Evolutionary conservation across 1,140 invertebrate genomes (phyloP).

Genomic region (Aphelenchoides avenae): DNA sequence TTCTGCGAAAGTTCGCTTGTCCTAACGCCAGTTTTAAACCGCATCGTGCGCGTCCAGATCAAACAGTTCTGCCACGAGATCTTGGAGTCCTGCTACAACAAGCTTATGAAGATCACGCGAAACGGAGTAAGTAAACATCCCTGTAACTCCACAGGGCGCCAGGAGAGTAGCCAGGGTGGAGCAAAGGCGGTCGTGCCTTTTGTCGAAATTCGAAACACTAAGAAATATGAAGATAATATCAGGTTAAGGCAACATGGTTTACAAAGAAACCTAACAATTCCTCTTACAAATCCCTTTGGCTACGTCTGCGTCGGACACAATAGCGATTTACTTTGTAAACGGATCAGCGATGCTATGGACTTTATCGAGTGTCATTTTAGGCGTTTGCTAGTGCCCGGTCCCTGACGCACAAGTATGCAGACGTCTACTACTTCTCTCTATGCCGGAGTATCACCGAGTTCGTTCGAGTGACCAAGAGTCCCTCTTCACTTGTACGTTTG

Average conservation of each 20-base stretch:
- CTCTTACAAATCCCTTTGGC: no score
- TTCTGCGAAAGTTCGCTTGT: conserved; percentile 17
- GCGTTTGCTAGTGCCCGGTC: conserved; percentile 20
- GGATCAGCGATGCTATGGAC: not conserved
- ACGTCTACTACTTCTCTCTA: conserved; percentile 27
- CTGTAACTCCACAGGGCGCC: no score
- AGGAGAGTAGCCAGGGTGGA: no score
- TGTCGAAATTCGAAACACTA: no score
- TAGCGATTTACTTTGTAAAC: no score
- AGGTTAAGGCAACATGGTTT: no score
- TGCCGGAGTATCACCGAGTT: conserved; percentile 26
- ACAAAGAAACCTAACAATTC: no score
- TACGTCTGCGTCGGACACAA: no score
- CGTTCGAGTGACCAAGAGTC: conserved; percentile 20
- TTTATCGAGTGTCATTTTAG: conserved; percentile 24
- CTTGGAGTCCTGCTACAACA: conserved; percentile 21
- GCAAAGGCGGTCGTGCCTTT: no score
- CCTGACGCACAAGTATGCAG: conserved; percentile 30
- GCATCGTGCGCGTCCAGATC: not conserved
- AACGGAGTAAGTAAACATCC: conserved; percentile 26
- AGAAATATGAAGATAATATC: no score
- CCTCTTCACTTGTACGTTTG: conserved; percentile 4
- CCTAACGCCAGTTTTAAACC: conserved; percentile 9
- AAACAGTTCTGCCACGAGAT: conserved; percentile 29
- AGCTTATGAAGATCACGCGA: conserved; percentile 27